Base-by-base conservation (phyloP, 2,797 vertebrate species). In the Sparidentex hasta region DNA sequence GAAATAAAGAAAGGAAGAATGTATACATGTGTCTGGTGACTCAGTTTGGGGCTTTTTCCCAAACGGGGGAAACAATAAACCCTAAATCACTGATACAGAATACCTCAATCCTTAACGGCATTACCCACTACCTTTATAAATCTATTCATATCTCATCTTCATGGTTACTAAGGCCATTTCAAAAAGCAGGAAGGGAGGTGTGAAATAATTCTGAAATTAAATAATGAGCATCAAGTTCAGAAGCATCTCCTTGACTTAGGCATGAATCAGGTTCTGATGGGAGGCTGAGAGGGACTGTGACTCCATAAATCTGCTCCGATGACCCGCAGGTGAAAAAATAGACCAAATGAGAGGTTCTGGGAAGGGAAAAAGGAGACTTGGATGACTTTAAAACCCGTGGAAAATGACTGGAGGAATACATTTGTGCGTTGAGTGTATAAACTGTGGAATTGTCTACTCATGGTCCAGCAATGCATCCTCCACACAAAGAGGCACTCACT, bases 311-410 rank as follows among this genome's bases (percentile, higher is more conserved):
- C 77, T 83, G 65, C 71, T 29, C 51, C 78, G 86, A 58, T 94
- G 88, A 89, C 73, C n/a, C 7, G 73, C 90, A 93, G 89, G 92
- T 94, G 87, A 91, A 94, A 90, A 91, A 92, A 93, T 82, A 93
- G 61, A 90, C 76, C 56, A 82, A 83, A 85, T n/a, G 44, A 89
- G 68, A 78, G 47, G 79, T 74, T 85, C 78, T 29, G n/a, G 47
- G 59, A 80, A 65, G 66, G 76, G 21, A 86, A 87, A 88, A 74
- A 69, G 29, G 54, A 80, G 78, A 68, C 80, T 62, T 71, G 57
- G 47, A 76, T 51, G 55, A 83, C 85, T 87, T 78, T 65, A 80
- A 88, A 90, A 70, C 16, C 4, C 5, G 59, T 85, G 88, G 88
- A 92, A 93, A 91, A 78, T 69, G 29, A 80, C 46, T 67, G 51